Conservation (phyloP, 1,140 invertebrate genomes). For the Steinernema feltiae region DNA sequence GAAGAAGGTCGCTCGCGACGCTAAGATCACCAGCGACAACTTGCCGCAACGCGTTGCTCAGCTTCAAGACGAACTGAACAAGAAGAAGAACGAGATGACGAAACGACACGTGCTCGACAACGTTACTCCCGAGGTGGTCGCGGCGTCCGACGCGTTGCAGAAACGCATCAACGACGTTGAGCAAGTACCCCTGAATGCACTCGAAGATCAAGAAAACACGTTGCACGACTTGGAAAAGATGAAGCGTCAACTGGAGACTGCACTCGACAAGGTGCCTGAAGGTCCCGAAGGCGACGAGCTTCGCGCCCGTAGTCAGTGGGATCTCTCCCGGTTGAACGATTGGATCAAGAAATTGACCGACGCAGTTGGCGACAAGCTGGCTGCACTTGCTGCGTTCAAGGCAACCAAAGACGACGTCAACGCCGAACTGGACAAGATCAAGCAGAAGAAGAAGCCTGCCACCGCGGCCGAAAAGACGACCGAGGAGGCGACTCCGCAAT, state of each 20-base stretch:
- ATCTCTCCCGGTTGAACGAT: conserved; percentile 43
- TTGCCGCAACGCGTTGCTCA: conserved; percentile 3
- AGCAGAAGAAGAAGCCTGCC: conserved; percentile 12
- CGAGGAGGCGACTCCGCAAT: background rate
- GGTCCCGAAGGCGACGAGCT: conserved; percentile 33
- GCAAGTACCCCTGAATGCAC: conserved; percentile 24
- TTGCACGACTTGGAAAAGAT: conserved; percentile 36
- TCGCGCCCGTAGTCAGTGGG: conserved; percentile 39
- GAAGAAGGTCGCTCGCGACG: background rate
- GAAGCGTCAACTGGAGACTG: conserved; percentile 36
- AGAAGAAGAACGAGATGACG: background rate
- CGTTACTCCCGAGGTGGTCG: conserved; percentile 10
- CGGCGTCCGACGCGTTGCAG: conserved; percentile 20
- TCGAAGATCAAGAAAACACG: conserved; percentile 37
- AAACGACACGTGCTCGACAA: background rate
- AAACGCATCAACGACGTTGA: conserved; percentile 22
- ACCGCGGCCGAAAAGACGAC: background rate
- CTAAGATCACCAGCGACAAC: background rate
- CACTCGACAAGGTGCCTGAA: conserved; percentile 39
- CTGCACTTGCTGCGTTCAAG: conserved; percentile 43
- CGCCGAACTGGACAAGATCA: conserved; percentile 36
- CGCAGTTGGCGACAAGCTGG: conserved; percentile 47
- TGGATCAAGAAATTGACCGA: conserved; percentile 36
- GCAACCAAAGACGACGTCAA: conserved; percentile 37
- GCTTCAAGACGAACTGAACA: conserved; percentile 8